A percentile compares a stretch with the other conserved stretches of the same genome.
These are phyloP conservation scores for Arctocebus calabarensis DNA, from an alignment of 2,797 vertebrate species.

Conservation along the genomic window DNA sequence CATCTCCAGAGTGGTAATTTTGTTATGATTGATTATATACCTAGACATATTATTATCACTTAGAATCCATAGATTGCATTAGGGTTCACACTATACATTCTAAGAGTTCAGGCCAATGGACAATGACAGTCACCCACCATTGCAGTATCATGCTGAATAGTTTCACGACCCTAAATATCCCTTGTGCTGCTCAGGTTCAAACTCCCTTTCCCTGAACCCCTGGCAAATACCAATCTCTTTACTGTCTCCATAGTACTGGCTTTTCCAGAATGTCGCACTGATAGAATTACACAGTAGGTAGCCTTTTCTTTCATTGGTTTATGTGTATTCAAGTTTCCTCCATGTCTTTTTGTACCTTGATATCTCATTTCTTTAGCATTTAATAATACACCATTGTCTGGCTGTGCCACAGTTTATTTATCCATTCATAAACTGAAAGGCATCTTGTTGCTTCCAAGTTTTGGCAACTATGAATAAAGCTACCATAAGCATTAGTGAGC, in stretches of 20 bases:
- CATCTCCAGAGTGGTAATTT: no score
- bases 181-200: neutral
- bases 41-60: neutral
- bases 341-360: neutral
- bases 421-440: neutral
- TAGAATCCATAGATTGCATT: neutral
- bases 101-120: neutral
- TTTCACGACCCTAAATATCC: neutral
- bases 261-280: neutral
- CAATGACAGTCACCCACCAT: neutral
- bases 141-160: neutral
- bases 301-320: neutral
- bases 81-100: neutral
- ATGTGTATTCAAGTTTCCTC: neutral
- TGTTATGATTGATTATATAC: neutral
- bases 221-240: neutral
- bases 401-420: neutral
- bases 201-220: neutral
- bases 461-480: neutral
- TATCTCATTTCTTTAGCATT: neutral
- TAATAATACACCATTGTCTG: neutral
- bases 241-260: neutral
- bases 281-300: neutral
- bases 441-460: neutral
- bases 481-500: neutral